Conservation (phyloP, 2,797 vertebrate genomes). For the Aselliscus stoliczkanus region DNA sequence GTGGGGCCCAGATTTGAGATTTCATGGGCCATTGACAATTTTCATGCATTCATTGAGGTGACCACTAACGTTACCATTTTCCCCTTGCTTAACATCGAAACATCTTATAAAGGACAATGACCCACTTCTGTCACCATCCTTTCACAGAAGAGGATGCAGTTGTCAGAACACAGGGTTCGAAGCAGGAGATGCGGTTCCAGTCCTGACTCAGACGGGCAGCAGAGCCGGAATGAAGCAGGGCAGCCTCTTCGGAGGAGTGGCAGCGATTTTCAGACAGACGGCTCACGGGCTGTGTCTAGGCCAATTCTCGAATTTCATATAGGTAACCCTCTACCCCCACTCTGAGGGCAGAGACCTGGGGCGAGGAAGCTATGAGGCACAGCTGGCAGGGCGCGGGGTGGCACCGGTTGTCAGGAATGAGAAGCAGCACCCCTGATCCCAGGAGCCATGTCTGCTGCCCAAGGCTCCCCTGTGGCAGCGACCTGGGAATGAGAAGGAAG, state of each 20-base stretch:
- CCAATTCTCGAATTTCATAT: not conserved
- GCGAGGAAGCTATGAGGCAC: fast-evolving
- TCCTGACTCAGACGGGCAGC: fast-evolving
- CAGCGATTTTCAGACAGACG: not conserved
- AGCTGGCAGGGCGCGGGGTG: fast-evolving
- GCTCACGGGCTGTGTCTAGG: not conserved
- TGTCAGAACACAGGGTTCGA: not conserved
- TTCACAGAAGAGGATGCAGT: not conserved
- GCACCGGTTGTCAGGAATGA: too few species aligned
- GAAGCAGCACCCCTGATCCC: not conserved
- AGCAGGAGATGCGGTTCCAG: fast-evolving
- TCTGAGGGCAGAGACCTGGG: not conserved
- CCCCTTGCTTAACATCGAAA: not conserved
- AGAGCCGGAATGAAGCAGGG: fast-evolving
- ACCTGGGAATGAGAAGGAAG: not conserved
- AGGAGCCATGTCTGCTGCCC: not conserved
- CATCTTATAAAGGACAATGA: not conserved
- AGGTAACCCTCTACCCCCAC: too few species aligned
- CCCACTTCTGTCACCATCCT: not conserved
- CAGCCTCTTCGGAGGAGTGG: fast-evolving
- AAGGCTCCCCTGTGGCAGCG: not conserved
- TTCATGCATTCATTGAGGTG: not conserved
- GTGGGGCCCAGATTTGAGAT: not conserved
- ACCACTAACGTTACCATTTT: not conserved
- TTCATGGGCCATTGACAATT: not conserved